Conservation (phyloP, 2,113 vertebrate genomes). For the Lophura nycthemera region DNA sequence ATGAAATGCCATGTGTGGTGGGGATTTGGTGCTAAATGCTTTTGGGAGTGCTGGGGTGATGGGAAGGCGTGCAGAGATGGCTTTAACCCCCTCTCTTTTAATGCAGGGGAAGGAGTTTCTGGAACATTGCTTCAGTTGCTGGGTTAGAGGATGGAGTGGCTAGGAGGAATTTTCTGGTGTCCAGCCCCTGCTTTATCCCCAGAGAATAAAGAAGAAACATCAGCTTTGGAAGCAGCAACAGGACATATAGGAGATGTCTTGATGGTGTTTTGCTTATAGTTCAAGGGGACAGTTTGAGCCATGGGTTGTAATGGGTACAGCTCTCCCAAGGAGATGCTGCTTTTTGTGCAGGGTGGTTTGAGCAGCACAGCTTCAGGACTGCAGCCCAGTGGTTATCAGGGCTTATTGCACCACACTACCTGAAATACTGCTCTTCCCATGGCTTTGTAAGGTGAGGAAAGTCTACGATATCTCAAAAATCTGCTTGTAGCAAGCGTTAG, state of each 20-base stretch:
- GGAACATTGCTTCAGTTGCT: slow-evolving; percentile 6
- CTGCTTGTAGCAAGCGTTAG: background rate
- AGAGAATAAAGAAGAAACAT: background rate
- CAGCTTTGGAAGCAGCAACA: background rate
- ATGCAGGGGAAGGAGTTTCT: background rate
- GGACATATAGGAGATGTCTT: background rate
- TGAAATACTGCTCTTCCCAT: background rate
- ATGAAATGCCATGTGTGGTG: background rate
- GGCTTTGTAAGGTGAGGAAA: background rate
- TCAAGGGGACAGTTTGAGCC: background rate
- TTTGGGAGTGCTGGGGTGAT: background rate
- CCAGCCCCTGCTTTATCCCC: background rate
- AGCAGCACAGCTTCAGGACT: background rate
- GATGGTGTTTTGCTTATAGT: background rate
- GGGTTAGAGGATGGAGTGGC: background rate
- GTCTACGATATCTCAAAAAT: background rate
- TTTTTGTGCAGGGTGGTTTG: background rate
- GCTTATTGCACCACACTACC: background rate
- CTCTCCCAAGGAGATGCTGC: background rate
- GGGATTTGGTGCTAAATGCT: slow-evolving; percentile 38
- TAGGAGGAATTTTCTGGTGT: background rate
- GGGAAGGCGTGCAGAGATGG: background rate
- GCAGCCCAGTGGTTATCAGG: background rate
- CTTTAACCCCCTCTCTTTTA: slow-evolving; percentile 24
- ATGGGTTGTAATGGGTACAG: background rate